Base-by-base conservation (phyloP, 1,140 invertebrate species). In the Scaptomyza pallida region DNA sequence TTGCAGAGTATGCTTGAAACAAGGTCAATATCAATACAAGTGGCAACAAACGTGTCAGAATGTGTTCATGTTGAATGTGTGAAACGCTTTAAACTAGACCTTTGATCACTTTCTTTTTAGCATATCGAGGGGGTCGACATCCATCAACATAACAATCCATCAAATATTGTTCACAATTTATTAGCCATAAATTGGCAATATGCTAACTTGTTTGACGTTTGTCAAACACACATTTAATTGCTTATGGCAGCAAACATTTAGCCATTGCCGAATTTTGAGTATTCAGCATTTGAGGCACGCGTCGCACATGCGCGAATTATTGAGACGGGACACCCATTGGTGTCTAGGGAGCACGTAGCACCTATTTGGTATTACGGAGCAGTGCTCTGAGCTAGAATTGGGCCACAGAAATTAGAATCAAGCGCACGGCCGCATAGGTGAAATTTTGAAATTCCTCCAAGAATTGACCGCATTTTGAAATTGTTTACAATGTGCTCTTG, bases 11-110 rank as follows among this genome's bases (percentile, higher is more conserved):
- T 33, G 33, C 64, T 81, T 70, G 73, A 89, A 89, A 89, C 78
- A 89, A 89, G 86, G 86, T 89, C 86, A 89, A 89, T 89, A 89
- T 89, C 86, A 89, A 69, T 71, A 50, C 12, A 44, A 62, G 60
- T 75, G 55, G 60, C 75, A 48, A 47, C 12, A 37, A 67, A 88
- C 82, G 82, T 88, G 82, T 68, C 68, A 76, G 61, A 88, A 88
- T 86, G 82, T 30, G 2, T 35, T 10, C 65, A 45, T 74, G 69
- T 78, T 41, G n/a, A 62, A 72, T 6, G 54, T 35, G 61, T n/a
- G 13, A 23, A 33, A 6, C 16, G 16, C 35, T 6, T 8, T 19
- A 30, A 35, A 57, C 40, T 45, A 17, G 19, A 75, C 45, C 30
- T 54, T 16, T 72, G 41, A 26, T 52, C 65, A 70, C 82, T 86